A percentile compares a stretch with the other conserved stretches of the same genome.
Conservation (phyloP, 2,797 vertebrate species). For the Pangasius sanitwongsei region DNA sequence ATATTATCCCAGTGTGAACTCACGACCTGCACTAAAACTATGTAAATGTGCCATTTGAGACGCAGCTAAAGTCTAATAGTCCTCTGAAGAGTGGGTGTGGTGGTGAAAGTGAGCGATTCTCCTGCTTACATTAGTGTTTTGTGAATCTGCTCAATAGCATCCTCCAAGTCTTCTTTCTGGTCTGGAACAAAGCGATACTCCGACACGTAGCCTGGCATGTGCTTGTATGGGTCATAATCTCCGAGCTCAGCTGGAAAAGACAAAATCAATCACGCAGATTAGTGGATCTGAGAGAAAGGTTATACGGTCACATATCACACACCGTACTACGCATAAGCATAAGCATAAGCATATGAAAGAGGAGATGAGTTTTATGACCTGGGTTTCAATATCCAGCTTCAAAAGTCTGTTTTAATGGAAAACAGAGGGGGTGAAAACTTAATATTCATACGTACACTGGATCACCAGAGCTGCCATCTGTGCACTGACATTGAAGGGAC, state of each 20-base stretch:
- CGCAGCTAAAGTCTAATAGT: background rate
- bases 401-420: slow-evolving; percentile 12
- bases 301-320: background rate
- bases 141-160: slow-evolving; percentile 82
- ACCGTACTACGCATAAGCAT: background rate
- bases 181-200: slow-evolving; percentile 88
- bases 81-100: background rate
- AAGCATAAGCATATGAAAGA: background rate
- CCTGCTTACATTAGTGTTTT: slow-evolving; percentile 84
- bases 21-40: background rate
- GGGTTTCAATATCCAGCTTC: background rate
- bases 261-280: background rate
- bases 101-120: background rate
- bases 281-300: background rate
- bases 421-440: background rate
- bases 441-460: slow-evolving; percentile 76
- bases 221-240: slow-evolving; percentile 84
- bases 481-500: slow-evolving; percentile 71
- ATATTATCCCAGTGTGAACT: background rate
- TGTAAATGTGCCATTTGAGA: background rate
- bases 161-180: slow-evolving; percentile 87
- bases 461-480: slow-evolving; percentile 82
- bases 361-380: background rate
- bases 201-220: slow-evolving; percentile 81
- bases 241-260: slow-evolving; percentile 81